phyloP scores from a whole-genome alignment of 53 echinoderm and acorn worm genomes.

The Temnopleurus reevesii region DNA sequence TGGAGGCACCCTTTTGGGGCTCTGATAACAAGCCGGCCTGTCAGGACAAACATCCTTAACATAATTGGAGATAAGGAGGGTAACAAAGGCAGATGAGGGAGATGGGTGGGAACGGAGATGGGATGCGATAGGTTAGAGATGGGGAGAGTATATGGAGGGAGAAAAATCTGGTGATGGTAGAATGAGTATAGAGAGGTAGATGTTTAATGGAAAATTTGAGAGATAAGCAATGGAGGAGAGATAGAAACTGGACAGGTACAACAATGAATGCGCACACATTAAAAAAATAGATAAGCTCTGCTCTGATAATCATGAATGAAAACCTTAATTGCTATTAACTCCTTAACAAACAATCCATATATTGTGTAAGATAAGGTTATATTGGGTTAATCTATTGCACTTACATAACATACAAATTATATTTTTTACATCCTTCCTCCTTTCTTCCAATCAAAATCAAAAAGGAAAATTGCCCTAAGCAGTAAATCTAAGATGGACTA shows the following conservation, averaged over 20 bases:
- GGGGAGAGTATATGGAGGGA: background rate
- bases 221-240: background rate
- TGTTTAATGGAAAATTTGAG: background rate
- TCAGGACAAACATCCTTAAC: constrained; percentile 17
- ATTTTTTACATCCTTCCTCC: no score
- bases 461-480: no score
- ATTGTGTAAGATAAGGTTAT: no score
- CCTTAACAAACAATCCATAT: no score
- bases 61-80: constrained; percentile 44
- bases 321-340: no score
- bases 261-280: no score
- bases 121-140: background rate
- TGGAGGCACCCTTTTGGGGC: background rate
- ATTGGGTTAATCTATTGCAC: no score
- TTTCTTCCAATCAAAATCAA: no score
- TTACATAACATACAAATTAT: no score
- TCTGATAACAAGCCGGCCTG: constrained; percentile 21
- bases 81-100: background rate
- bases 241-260: background rate
- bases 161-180: background rate
- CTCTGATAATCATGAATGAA: no score
- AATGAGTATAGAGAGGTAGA: background rate
- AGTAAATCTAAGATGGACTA: no score
- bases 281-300: no score
- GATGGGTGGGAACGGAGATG: background rate